phyloP scores from a whole-genome alignment of 2,888 invertebrate species.

The Tipula helvola region DNA sequence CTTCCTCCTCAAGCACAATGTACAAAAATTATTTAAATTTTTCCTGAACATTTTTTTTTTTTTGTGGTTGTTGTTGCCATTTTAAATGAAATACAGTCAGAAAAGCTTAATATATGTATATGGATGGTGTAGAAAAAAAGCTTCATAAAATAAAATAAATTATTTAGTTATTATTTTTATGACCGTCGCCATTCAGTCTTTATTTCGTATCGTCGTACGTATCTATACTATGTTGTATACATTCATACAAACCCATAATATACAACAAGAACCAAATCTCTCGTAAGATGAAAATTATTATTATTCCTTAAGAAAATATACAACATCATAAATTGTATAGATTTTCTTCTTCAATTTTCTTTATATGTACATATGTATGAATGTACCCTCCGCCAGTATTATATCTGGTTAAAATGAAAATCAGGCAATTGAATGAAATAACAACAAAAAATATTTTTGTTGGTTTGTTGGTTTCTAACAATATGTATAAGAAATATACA shows the following conservation, averaged over 20 bases:
- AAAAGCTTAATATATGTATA: background rate
- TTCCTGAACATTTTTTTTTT: background rate
- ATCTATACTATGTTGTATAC: background rate
- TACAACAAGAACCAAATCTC: background rate
- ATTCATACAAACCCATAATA: no score
- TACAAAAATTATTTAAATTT: background rate
- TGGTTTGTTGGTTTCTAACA: background rate
- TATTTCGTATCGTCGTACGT: background rate
- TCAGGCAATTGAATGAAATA: background rate
- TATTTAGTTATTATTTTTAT: conserved; percentile 4
- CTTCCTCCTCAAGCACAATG: background rate
- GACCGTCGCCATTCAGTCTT: background rate
- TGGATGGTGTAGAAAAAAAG: background rate
- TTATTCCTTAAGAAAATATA: background rate
- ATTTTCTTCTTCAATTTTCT: background rate
- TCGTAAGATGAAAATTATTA: background rate
- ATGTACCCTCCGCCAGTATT: background rate
- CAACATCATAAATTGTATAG: background rate
- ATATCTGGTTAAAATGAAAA: background rate
- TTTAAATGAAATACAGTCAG: background rate
- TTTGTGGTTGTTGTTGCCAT: background rate
- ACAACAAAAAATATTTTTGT: background rate
- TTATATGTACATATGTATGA: background rate
- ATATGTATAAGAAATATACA: background rate
- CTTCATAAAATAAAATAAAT: background rate